Evolutionary conservation across 1,140 invertebrate species (phyloP).

Genomic region (Centruroides sculpturatus): DNA sequence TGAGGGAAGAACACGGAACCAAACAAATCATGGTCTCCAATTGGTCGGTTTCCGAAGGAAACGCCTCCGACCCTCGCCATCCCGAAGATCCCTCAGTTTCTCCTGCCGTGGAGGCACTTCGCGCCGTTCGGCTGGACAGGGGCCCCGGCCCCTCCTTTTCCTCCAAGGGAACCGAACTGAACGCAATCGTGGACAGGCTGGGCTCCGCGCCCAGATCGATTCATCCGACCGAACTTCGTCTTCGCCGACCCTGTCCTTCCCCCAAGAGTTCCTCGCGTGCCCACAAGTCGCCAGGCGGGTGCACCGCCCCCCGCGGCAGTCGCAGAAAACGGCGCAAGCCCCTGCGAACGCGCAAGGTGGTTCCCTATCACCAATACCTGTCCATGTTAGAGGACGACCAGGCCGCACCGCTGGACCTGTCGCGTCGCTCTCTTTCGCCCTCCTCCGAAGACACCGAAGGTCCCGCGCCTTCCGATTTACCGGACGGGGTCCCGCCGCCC

Average conservation of each 20-base stretch:
- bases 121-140: too few relatives aligned
- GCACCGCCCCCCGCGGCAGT: too few relatives aligned
- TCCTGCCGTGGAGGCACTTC: too few relatives aligned
- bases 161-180: too few relatives aligned
- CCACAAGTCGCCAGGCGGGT: too few relatives aligned
- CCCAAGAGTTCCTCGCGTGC: too few relatives aligned
- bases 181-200: too few relatives aligned
- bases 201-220: too few relatives aligned
- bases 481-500: neutral
- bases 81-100: neutral
- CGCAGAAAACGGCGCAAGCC: conserved; percentile 11
- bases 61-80: neutral
- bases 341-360: conserved; percentile 9
- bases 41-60: conserved; percentile 9
- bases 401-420: conserved; percentile 7
- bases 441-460: neutral
- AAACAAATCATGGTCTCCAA: conserved; percentile 22
- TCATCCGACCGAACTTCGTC: too few relatives aligned
- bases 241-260: too few relatives aligned
- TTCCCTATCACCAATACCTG: conserved; percentile 15
- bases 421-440: neutral
- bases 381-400: conserved; percentile 13
- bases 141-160: too few relatives aligned
- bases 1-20: conserved; percentile 22
- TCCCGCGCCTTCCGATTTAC: too few relatives aligned